phyloP scores from a whole-genome alignment of 2,113 vertebrate genomes.

The Myrmecobius fasciatus region DNA sequence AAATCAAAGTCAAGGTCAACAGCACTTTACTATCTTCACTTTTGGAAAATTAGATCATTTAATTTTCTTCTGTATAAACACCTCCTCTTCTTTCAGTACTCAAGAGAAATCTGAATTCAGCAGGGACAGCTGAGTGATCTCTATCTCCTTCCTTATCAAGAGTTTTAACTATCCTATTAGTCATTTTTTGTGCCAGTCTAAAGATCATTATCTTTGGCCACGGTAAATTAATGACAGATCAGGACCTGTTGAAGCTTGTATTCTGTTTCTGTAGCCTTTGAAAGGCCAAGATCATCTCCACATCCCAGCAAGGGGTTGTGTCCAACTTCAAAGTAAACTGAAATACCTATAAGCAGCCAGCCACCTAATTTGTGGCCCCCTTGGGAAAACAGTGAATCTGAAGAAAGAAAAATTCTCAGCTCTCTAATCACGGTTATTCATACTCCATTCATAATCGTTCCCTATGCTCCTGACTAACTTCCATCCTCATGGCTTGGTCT shows the following conservation, averaged over 20 bases:
- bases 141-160: neutral
- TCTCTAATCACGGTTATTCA: neutral
- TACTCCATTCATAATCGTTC: neutral
- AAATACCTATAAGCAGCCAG: neutral
- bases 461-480: neutral
- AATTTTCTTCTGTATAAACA: neutral
- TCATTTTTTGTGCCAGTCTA: neutral
- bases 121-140: neutral
- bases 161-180: neutral
- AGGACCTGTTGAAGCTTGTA: neutral
- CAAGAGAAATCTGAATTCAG: neutral
- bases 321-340: neutral
- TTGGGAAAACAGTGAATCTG: neutral
- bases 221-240: neutral
- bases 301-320: neutral
- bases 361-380: neutral
- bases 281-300: neutral
- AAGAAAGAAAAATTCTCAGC: neutral
- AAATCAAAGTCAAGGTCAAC: neutral
- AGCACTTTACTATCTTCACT: neutral
- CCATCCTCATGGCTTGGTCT: neutral
- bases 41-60: neutral
- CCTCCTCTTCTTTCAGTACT: neutral
- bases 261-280: neutral
- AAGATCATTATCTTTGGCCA: neutral